These are phyloP conservation scores for Epiblema foenella DNA, from an alignment of 2,888 invertebrate genomes.

Conservation along the genomic window DNA sequence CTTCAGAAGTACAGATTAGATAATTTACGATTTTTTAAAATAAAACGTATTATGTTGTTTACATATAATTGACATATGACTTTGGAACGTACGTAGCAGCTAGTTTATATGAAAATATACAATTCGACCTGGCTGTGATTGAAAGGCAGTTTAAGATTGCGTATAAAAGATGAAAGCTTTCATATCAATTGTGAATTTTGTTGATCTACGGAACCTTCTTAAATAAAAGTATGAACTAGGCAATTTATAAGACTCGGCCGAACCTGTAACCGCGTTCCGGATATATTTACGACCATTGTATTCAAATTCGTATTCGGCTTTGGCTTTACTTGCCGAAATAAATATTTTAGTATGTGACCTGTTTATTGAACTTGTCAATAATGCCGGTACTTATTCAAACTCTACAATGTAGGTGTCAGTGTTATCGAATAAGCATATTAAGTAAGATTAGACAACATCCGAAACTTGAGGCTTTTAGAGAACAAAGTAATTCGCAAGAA, in stretches of 20 bases:
- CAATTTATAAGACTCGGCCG: slow-evolving; percentile 22
- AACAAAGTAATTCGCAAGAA: too few relatives aligned
- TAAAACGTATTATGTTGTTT: too few relatives aligned
- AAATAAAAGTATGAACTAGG: background rate
- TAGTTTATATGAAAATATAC: too few relatives aligned
- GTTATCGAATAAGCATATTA: background rate
- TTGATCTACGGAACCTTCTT: slow-evolving; percentile 4
- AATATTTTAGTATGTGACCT: slow-evolving; percentile 39
- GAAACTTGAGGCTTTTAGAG: too few relatives aligned
- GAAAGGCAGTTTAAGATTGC: too few relatives aligned
- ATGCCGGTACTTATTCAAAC: background rate
- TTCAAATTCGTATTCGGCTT: slow-evolving; percentile 60
- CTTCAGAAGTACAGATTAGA: too few relatives aligned
- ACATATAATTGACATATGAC: too few relatives aligned
- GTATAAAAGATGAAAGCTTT: too few relatives aligned
- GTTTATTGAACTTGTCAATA: slow-evolving; percentile 28
- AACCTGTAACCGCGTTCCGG: slow-evolving; percentile 53
- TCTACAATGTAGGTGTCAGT: background rate
- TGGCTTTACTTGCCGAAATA: slow-evolving; percentile 29
- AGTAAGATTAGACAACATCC: background rate
- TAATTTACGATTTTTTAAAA: too few relatives aligned
- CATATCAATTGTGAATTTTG: background rate
- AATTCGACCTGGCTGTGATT: too few relatives aligned
- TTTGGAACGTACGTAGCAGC: too few relatives aligned
- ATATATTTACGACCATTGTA: slow-evolving; percentile 58